phyloP scores from a whole-genome alignment of 2,797 vertebrate species.

The Periparus ater region DNA sequence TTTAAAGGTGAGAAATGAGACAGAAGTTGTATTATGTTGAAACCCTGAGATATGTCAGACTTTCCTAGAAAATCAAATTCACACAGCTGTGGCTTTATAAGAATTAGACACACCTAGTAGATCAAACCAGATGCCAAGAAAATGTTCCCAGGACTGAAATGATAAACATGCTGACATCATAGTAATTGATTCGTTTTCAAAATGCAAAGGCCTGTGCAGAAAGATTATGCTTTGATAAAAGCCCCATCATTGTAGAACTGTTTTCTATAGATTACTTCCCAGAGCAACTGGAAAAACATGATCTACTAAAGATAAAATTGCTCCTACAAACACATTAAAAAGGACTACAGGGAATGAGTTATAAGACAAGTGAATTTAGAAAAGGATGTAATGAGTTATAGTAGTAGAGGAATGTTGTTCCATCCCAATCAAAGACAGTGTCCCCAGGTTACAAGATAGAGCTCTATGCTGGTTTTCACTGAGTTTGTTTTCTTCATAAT shows the following conservation, averaged over 20 bases:
- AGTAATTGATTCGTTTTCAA: slow-evolving; percentile 61
- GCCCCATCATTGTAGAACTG: background rate
- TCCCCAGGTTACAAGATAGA: background rate
- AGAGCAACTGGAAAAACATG: slow-evolving; percentile 66
- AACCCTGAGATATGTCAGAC: background rate
- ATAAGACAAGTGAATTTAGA: slow-evolving; percentile 29
- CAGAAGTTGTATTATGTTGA: slow-evolving; percentile 14
- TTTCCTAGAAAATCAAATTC: slow-evolving; percentile 48
- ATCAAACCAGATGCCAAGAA: slow-evolving; percentile 67
- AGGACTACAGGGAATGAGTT: background rate
- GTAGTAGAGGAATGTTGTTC: background rate
- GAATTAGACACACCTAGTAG: slow-evolving; percentile 72
- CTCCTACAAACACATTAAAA: slow-evolving; percentile 17
- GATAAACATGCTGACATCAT: slow-evolving; percentile 68
- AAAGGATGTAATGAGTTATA: background rate
- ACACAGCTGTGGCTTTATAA: slow-evolving; percentile 63
- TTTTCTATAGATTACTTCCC: slow-evolving; percentile 35
- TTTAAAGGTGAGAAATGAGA: slow-evolving; percentile 59
- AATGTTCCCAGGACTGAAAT: slow-evolving; percentile 70
- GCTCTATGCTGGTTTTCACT: background rate
- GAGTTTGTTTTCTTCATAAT: background rate
- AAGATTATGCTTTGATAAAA: slow-evolving; percentile 66
- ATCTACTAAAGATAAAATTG: slow-evolving; percentile 12
- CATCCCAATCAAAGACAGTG: background rate
- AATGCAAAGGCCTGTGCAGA: slow-evolving; percentile 43